A percentile compares a stretch with the other conserved stretches of the same genome.
These are phyloP conservation scores for Lontra canadensis DNA, from an alignment of 2,113 vertebrate species.

Conservation along the genomic window DNA sequence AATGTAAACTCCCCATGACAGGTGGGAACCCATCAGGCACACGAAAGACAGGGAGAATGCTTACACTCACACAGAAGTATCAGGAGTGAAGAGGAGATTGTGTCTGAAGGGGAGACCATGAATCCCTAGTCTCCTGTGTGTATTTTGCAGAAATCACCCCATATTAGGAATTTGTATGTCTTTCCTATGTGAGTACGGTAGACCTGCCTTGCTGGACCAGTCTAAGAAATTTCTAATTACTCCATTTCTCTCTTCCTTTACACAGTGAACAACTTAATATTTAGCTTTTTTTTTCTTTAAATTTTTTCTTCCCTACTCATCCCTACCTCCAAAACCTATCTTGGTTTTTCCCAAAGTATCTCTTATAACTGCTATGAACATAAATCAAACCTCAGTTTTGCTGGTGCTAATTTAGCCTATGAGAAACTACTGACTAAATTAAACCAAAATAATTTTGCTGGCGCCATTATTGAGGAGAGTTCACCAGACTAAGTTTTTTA, in stretches of 20 bases:
- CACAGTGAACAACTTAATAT: background rate
- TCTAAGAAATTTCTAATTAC: background rate
- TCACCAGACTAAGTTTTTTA: background rate
- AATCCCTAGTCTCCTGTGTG: background rate
- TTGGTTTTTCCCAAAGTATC: background rate
- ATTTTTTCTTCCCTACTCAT: background rate
- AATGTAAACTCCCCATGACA: background rate
- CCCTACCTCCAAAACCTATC: background rate
- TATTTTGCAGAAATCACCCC: background rate
- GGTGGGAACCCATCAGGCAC: background rate
- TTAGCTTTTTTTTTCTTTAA: background rate
- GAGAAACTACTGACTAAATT: background rate
- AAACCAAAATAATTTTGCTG: conserved; percentile 1
- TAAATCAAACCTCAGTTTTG: background rate
- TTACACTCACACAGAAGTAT: background rate
- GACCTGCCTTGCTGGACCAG: background rate
- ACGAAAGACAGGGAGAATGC: background rate
- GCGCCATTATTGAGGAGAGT: background rate
- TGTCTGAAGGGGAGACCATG: background rate
- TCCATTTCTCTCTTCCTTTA: background rate
- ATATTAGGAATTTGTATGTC: background rate
- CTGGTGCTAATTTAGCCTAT: background rate
- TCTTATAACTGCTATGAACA: background rate
- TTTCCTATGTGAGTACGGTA: background rate
- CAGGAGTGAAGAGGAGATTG: background rate